Evolutionary conservation across 2,888 invertebrate genomes (phyloP).

Genomic region (Drosophila stalkeri): DNA sequence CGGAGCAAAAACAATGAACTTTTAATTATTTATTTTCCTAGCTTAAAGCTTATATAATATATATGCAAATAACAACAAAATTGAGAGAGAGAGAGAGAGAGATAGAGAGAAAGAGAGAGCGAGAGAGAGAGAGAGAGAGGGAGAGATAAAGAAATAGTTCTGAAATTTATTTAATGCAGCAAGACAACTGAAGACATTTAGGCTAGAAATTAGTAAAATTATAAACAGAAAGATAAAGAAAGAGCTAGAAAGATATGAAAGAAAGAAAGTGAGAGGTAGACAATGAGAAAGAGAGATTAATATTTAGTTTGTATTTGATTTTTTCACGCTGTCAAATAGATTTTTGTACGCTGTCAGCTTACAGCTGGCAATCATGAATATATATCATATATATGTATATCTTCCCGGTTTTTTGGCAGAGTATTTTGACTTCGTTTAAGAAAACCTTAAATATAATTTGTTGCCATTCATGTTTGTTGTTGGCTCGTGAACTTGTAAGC

Average conservation of each 20-base stretch:
- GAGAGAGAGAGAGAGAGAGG: background rate
- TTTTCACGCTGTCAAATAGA: background rate
- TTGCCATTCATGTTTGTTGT: slow-evolving; percentile 43
- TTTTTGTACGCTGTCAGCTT: background rate
- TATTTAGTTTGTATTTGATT: too few relatives aligned
- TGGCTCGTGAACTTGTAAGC: slow-evolving; percentile 74
- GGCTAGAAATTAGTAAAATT: background rate
- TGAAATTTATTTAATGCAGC: too few relatives aligned
- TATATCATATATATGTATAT: background rate
- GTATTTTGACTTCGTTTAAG: slow-evolving; percentile 30
- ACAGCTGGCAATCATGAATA: background rate
- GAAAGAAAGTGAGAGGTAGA: background rate
- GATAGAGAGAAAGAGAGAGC: background rate
- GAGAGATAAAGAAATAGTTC: background rate
- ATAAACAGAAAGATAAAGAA: too few relatives aligned
- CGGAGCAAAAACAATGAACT: background rate
- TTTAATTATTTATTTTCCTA: slow-evolving; percentile 2
- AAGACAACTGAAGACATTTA: background rate
- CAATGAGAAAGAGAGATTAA: too few relatives aligned
- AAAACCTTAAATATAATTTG: background rate
- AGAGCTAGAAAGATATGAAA: background rate
- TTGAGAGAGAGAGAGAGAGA: background rate
- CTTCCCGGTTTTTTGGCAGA: slow-evolving; percentile 2
- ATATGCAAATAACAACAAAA: too few relatives aligned
- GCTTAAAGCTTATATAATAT: background rate